Percentiles rank a stretch among this genome's conserved stretches.
phyloP scores from a whole-genome alignment of 2,797 vertebrate species.

The Hippoglossus hippoglossus region DNA sequence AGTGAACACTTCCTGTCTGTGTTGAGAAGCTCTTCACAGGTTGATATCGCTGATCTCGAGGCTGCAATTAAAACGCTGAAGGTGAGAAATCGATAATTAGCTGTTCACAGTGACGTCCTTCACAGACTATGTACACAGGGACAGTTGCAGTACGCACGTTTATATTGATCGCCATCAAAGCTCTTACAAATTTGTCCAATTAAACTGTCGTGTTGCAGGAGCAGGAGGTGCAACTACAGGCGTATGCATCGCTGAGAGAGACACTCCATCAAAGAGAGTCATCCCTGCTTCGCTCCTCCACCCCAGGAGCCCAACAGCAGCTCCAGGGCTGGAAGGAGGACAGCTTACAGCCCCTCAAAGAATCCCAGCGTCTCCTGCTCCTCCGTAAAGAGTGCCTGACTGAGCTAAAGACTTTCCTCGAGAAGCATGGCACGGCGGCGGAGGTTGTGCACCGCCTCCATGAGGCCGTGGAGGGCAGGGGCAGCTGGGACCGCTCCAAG shows the following conservation, averaged over 20 bases:
- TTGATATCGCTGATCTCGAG: slow-evolving; percentile 85
- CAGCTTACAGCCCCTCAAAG: slow-evolving; percentile 89
- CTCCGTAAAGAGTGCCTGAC: slow-evolving; percentile 85
- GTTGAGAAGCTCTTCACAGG: slow-evolving; percentile 88
- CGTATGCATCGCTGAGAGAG: slow-evolving; percentile 76
- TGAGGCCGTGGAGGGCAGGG: slow-evolving; percentile 86
- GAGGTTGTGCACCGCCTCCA: slow-evolving; percentile 80
- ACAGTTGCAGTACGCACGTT: slow-evolving; percentile 27
- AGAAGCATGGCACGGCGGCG: slow-evolving; percentile 71
- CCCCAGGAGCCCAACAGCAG: slow-evolving; percentile 83
- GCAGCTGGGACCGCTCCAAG: slow-evolving; percentile 88
- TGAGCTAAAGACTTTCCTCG: slow-evolving; percentile 85
- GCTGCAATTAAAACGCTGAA: slow-evolving; percentile 83
- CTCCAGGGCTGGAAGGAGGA: slow-evolving; percentile 89
- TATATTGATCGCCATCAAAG: slow-evolving; percentile 20
- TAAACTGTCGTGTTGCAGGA: slow-evolving; percentile 81
- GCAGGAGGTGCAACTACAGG: slow-evolving; percentile 81
- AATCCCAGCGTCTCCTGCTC: slow-evolving; percentile 86
- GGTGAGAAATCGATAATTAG: slow-evolving; percentile 81
- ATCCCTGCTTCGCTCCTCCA: slow-evolving; percentile 81
- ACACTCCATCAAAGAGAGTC: slow-evolving; percentile 83
- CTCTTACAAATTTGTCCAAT: slow-evolving; percentile 34
- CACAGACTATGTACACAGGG: slow-evolving; percentile 20
- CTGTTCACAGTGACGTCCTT: slow-evolving; percentile 25
- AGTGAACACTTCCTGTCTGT: slow-evolving; percentile 90